Percentiles rank a stretch among this genome's conserved stretches.
Evolutionary conservation across 2,113 vertebrate genomes (phyloP).

Genomic region (Gracilinanus agilis): DNA sequence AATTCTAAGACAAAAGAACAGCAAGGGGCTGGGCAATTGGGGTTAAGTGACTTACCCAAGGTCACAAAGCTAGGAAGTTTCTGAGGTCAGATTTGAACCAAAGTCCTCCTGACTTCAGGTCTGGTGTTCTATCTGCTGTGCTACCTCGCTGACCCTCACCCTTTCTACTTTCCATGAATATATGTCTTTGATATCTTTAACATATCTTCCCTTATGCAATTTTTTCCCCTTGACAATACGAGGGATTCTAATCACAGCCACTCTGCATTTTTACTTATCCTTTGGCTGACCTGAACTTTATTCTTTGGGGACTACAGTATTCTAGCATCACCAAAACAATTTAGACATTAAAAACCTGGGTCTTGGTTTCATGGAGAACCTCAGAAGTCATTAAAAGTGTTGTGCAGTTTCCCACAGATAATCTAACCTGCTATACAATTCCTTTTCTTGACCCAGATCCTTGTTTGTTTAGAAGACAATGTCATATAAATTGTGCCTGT

Average conservation of each 20-base stretch:
- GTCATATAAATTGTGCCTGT: background rate
- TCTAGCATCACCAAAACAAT: background rate
- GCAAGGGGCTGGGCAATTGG: no score
- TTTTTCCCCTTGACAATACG: background rate
- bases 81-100: no score
- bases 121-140: no score
- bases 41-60: no score
- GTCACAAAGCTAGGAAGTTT: no score
- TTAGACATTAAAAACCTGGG: background rate
- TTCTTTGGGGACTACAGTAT: background rate
- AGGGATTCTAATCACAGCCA: background rate
- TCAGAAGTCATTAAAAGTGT: background rate
- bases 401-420: background rate
- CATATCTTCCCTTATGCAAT: background rate
- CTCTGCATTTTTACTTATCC: background rate
- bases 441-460: background rate
- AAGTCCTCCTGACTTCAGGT: no score
- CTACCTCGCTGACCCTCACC: no score
- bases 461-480: background rate
- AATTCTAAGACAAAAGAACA: no score
- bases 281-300: background rate
- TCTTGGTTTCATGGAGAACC: background rate
- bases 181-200: background rate
- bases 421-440: background rate
- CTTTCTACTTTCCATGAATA: background rate